These are phyloP conservation scores for Gymnoscopelus microlampas DNA, from an alignment of 2,797 vertebrate genomes.

Conservation along the genomic window DNA sequence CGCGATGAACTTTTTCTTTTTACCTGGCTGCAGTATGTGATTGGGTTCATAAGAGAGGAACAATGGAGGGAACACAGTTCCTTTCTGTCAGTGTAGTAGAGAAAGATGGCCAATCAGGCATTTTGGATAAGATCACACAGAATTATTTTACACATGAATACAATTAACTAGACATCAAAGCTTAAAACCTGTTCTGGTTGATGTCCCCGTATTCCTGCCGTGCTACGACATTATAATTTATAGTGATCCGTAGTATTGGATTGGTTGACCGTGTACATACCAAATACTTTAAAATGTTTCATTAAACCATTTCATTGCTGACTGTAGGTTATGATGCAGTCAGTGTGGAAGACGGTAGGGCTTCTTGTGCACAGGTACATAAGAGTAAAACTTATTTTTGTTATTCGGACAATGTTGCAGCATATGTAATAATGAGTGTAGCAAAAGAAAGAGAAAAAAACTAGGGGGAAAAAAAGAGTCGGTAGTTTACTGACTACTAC, in stretches of 20 bases:
- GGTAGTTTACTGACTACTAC: too few relatives aligned
- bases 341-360: not conserved
- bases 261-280: not conserved
- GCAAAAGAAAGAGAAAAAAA: too few relatives aligned
- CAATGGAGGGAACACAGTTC: slow-evolving; percentile 47
- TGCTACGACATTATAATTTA: slow-evolving; percentile 44
- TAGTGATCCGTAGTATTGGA: not conserved
- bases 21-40: slow-evolving; percentile 61
- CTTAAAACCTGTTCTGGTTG: slow-evolving; percentile 58
- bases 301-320: not conserved
- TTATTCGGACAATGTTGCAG: too few relatives aligned
- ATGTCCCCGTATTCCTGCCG: slow-evolving; percentile 47
- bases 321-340: not conserved
- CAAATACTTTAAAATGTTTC: not conserved
- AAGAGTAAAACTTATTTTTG: too few relatives aligned
- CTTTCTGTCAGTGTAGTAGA: slow-evolving; percentile 56
- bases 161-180: slow-evolving; percentile 72
- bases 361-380: too few relatives aligned
- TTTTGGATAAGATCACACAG: slow-evolving; percentile 48
- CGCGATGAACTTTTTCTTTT: slow-evolving; percentile 43
- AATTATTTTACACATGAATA: slow-evolving; percentile 57
- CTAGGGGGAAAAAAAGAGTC: too few relatives aligned
- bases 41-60: slow-evolving; percentile 63
- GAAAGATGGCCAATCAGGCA: slow-evolving; percentile 50
- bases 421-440: too few relatives aligned